Base-by-base conservation (phyloP, 2,797 vertebrate genomes). In the Chelidonichthys spinosus region DNA sequence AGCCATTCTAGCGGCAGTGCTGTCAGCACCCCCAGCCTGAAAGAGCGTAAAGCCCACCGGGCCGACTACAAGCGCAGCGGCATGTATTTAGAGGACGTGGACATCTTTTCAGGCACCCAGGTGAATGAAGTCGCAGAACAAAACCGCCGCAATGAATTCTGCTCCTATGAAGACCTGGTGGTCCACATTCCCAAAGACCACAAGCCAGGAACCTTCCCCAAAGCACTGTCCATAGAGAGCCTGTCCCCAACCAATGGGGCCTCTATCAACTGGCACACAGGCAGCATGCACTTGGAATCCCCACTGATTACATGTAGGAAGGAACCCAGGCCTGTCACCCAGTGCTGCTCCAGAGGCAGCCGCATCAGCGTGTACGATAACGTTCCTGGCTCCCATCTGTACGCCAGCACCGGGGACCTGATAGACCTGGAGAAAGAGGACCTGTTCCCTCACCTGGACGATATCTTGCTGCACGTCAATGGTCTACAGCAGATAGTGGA, bases 151-250 rank as follows among this genome's bases (percentile, higher is more conserved):
- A 97, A 96, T 25, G 96, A 96, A 73, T 98, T 97, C 81, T 97
- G 95, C 87, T 99, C 98, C 50, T 97, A 99, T 56, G 98, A 99
- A 92, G 95, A 97, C 78, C 86, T 99, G 72, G 95, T 99, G 63
- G 97, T 99, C 40, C 96, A 98, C 83, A 93, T 99, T 82, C 98
- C 98, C 54, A 97, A 98, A 92, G 98, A 99, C 87, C 98, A 99
- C 92, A 99, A 99, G 82, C 98, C 98, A 0, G 98, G 98, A 69
- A 99, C 98, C 0, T 99, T 99, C 79, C 98, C 98, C 50, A 99
- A 99, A 92, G 98, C 98, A 0, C 94, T 99, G 63, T 99, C 98
- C 40, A 99, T 99, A 11, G 98, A 99, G 89, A 99, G 98, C 82
- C 95, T 99, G 15, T 96, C 98, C 0, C 97, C 98, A 6, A 95